These are phyloP conservation scores for Cinclus mexicanus DNA, from an alignment of 2,113 vertebrate genomes.

Conservation along the genomic window DNA sequence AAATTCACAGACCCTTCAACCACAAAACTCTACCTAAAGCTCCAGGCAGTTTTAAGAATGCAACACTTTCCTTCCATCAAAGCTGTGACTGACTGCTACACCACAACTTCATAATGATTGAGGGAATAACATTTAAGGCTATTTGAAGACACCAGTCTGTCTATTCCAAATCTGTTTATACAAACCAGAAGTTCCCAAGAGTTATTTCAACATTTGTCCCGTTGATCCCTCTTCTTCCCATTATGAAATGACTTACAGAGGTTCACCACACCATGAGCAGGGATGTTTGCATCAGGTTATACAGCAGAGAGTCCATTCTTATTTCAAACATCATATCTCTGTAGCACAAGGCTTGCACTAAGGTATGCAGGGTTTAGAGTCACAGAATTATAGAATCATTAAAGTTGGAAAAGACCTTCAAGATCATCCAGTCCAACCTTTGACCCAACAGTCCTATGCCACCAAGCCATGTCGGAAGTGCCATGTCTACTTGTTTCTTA, in stretches of 20 bases:
- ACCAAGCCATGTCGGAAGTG: not conserved
- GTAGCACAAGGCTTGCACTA: not conserved
- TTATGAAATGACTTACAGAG: not conserved
- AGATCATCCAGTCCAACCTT: not conserved
- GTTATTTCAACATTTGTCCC: not conserved
- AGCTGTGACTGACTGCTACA: not conserved
- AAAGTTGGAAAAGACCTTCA: not conserved
- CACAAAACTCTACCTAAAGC: not conserved
- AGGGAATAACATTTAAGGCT: not conserved
- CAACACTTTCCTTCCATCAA: not conserved
- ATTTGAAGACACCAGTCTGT: not conserved
- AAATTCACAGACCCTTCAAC: not conserved
- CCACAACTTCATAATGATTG: not conserved
- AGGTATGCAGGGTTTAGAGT: not conserved
- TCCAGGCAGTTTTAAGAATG: not conserved
- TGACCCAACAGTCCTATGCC: not conserved
- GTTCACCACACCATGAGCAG: not conserved
- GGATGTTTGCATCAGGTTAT: fast-evolving
- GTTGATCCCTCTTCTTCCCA: not conserved
- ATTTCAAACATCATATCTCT: not conserved
- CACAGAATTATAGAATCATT: not conserved
- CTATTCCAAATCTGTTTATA: not conserved
- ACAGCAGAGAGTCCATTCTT: not conserved
- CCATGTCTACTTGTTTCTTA: not conserved
- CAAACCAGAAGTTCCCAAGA: not conserved